Percentiles rank a stretch among this genome's conserved stretches.
Conservation (phyloP, 2,113 vertebrate genomes). For the Poecile atricapillus region DNA sequence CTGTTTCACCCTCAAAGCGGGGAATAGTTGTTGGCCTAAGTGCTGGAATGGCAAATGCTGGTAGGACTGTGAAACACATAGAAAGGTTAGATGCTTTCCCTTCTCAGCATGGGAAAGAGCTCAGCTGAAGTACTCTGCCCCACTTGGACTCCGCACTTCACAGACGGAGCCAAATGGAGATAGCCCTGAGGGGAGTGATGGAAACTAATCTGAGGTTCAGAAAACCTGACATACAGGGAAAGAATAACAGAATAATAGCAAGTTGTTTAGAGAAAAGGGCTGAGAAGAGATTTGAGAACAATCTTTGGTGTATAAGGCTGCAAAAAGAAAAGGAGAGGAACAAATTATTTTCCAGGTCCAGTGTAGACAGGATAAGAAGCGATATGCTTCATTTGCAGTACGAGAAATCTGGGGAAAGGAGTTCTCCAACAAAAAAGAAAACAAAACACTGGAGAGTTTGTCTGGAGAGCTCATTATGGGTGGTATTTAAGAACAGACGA, state of each 20-base stretch:
- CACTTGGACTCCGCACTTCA: neutral
- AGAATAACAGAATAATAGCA: neutral
- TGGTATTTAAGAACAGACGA: neutral
- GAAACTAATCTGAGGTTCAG: constrained; percentile 15
- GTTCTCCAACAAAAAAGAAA: neutral
- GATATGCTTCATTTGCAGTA: neutral
- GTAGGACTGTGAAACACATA: neutral
- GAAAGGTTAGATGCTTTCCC: neutral
- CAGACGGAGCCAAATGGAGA: neutral
- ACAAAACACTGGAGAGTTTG: neutral
- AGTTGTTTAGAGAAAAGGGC: neutral
- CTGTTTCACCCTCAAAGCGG: neutral
- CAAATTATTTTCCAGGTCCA: neutral
- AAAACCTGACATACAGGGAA: constrained; percentile 12
- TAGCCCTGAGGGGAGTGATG: neutral
- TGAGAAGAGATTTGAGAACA: neutral
- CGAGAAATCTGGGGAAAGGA: neutral
- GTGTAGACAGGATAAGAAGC: neutral
- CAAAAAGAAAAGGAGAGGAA: neutral
- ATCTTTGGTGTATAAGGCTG: neutral
- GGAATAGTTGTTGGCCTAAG: neutral
- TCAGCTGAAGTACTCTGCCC: neutral
- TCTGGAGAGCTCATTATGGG: neutral
- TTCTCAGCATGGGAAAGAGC: neutral
- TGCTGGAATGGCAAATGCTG: neutral